Evolutionary conservation across 2,888 invertebrate genomes (phyloP), one percentile per base, ranked within the genome.

Genomic region (Cyaniris semiargus): DNA sequence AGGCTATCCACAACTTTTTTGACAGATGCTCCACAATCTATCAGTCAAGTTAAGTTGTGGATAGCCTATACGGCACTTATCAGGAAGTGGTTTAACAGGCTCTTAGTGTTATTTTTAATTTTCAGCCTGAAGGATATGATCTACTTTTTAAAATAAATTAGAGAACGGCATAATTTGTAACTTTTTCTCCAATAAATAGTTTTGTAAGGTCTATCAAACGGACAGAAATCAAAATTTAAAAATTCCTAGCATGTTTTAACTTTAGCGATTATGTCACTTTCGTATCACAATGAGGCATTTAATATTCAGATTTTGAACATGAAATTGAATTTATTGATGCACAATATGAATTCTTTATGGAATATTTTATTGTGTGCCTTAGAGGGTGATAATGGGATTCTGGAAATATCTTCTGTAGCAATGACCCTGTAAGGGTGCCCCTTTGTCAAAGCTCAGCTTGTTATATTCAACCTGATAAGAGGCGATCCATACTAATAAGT

Each of bases 351-450:
- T 27, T 66, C 23, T 66, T 13, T 66, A 13, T 15, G 60, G 21
- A 13, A 66, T 27, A 8, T 66, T 13, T 23, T 66, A 66, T 66
- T 66, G 60, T 23, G 58, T 23, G 60, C 60, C 60, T 13, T 60
- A 23, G 15, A 66, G 23, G 27, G 60, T 23, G 23, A 66, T 15
- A 66, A 66, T 66, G 27, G 13, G 4, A 66, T 10, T 23, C 23
- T 66, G 23, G 60, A 66, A 66, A 66, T 66, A 66, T 15, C 27
- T 66, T 66, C 10, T 66, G 27, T 66, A 23, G 60, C 60, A 27
- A 23, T 27, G 60, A 27, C 60, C 27, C 60, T 23, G 15, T 21
- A 21, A 66, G 60, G n/a, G 58, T 58, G 60, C 1, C 23, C 23
- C 60, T 66, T 66, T 66, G 60, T 66, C 4, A 8, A 23, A 13